Base-by-base conservation (phyloP, 1,140 invertebrate species). In the Microplitis demolitor region DNA sequence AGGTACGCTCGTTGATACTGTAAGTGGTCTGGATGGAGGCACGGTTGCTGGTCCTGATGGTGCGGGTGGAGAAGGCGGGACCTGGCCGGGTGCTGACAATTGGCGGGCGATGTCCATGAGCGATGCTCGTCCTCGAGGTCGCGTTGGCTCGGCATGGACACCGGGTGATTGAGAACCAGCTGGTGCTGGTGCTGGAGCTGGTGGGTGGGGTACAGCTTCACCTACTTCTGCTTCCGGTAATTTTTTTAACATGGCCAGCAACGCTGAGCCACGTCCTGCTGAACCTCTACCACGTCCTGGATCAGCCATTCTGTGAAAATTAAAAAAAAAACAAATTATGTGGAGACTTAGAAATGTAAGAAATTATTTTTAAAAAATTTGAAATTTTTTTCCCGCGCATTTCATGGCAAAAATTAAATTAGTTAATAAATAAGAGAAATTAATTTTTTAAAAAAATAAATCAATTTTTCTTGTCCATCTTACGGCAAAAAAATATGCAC, bases 291-390 rank as follows among this genome's bases (percentile, higher is more conserved):
- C 71, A 39, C 56, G 3, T 56, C 71, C 63, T 60, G 51, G 35
- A 35, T 72, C 71, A 11, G 68, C 68, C 71, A 72, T 72, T 67
- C 53, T 62, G 24, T 24, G 24, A 24, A 24, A 24, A 24, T 24
- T 24, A 24, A 24, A 1, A 24, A 24, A 24, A 24, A 24, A 1
- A 24, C 0, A 24, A 24, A 45, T 39, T 11, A 14, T 45, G 6
- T 45, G 0, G 37, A 45, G 11, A 45, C 6, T 39, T 39, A 4
- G 1, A 39, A 39, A 8, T 39, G 37, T 39, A 8, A 39, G 4
- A 39, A 39, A 4, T 39, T 39, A 8, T 39, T 39, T 39, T 5
- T 8, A 39, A 39, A 39, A 39, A 39, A 39, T n/a, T n/a, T n/a
- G n/a, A n/a, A n/a, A n/a, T n/a, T n/a, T n/a, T n/a, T n/a, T n/a